phyloP scores from a whole-genome alignment of 2,113 vertebrate genomes.

The Stigmatopora argus region DNA sequence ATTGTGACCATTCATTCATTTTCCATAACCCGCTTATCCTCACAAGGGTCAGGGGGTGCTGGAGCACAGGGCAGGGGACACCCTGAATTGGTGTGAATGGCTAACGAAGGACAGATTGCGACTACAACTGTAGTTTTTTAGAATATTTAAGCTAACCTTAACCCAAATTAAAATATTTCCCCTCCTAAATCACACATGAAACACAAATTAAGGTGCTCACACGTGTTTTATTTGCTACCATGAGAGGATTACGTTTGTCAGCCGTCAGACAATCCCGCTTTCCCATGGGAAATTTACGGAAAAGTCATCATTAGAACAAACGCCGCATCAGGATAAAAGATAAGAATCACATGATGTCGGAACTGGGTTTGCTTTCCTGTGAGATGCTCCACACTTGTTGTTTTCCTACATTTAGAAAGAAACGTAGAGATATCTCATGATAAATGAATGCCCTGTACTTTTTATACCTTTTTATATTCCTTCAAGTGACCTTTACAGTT shows the following conservation, averaged over 20 bases:
- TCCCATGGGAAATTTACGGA: constrained; percentile 49
- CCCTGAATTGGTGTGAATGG: too few species aligned
- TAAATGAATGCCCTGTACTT: not conserved
- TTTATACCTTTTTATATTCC: not conserved
- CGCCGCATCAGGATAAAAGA: constrained; percentile 11
- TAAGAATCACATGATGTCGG: not conserved
- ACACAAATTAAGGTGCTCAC: not conserved
- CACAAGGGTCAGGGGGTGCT: too few species aligned
- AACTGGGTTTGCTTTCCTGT: constrained; percentile 11
- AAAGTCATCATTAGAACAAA: constrained; percentile 59
- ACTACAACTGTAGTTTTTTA: too few species aligned
- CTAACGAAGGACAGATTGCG: too few species aligned
- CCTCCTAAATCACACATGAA: too few species aligned
- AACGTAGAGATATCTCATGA: not conserved
- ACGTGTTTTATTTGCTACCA: not conserved
- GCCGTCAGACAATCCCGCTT: constrained; percentile 55
- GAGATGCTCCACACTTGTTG: constrained; percentile 42
- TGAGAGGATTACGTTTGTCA: constrained; percentile 10
- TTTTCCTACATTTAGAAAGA: constrained; percentile 26
- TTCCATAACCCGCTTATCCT: too few species aligned
- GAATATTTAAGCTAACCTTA: too few species aligned
- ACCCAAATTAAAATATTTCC: too few species aligned
- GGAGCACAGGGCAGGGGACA: too few species aligned
- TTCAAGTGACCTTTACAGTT: constrained; percentile 29
- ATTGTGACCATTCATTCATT: too few species aligned